Base-by-base conservation (phyloP, 2,888 invertebrate genomes). In the Marasmarcha lunaedactyla region DNA sequence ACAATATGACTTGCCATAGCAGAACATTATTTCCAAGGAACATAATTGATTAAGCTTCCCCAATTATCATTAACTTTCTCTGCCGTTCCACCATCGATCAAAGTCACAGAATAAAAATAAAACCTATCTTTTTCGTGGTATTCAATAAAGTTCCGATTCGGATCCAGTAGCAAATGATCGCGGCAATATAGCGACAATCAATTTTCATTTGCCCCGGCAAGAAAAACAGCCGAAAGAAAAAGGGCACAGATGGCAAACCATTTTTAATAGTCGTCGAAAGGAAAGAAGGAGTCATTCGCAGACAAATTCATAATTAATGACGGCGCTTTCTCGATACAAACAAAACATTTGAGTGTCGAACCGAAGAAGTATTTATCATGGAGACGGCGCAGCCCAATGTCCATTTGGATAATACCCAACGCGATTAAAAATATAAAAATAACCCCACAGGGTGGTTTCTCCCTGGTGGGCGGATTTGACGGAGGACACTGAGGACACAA, bases 361-460 rank as follows among this genome's bases (percentile, higher is more conserved):
- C 79, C 73, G 73, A 79, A 78, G 77, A 73, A 71, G 79, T 74
- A 83, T 83, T 81, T 83, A 83, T 83, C 81, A 83, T 83, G 71
- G 70, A 71, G 74, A 70, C 76, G 76, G 74, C 71, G 70, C 72
- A 73, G 65, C 64, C 77, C 79, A 74, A 71, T 81, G 83, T 83
- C 83, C 83, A 83, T 83, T 83, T 81, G 83, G 81, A 79, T 83
- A 83, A 83, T 83, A 78, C 81, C 77, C 79, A 72, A 73, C 81
- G 77, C 83, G 83, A 83, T 83, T 83, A 83, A 83, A 83, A 83
- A 83, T 83, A 83, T 83, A 83, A 83, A 83, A 83, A 83, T 83
- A 81, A 76, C 73, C 72, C 73, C 70, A 55, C 61, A 59, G 49
- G 30, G 30, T 9, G 30, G 30, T 10, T 7, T 20, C 59, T 52